Evolutionary conservation across 2,797 vertebrate species (phyloP).

Genomic region (Catharus ustulatus): DNA sequence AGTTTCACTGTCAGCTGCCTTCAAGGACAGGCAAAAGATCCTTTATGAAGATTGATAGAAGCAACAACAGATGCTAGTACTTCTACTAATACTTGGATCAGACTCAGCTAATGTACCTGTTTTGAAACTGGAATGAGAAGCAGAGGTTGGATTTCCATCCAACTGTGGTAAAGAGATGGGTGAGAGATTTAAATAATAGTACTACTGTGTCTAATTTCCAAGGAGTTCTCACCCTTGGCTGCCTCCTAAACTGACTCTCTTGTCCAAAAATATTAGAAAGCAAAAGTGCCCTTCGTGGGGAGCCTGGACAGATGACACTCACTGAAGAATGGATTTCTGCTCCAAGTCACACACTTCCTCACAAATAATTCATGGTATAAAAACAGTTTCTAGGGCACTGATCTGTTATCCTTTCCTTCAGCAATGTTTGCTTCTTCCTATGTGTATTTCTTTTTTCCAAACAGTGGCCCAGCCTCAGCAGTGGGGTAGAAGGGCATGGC

Average conservation of each 20-base stretch:
- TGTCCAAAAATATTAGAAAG: not conserved
- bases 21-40: not conserved
- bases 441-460: not conserved
- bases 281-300: not conserved
- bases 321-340: not conserved
- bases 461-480: not conserved
- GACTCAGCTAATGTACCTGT: not conserved
- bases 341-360: not conserved
- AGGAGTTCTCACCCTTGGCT: not conserved
- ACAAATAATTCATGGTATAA: not conserved
- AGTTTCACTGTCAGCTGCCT: not conserved
- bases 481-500: accelerated
- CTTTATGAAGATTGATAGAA: not conserved
- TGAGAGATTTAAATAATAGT: not conserved
- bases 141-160: not conserved
- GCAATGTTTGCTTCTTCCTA: not conserved
- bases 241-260: not conserved
- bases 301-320: not conserved
- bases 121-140: not conserved
- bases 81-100: not conserved
- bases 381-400: not conserved
- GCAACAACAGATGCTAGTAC: not conserved
- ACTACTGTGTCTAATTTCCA: not conserved
- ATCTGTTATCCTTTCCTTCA: not conserved
- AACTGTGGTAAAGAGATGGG: not conserved